phyloP scores from a whole-genome alignment of 2,888 invertebrate species.

The Eurytoma adleriae region DNA sequence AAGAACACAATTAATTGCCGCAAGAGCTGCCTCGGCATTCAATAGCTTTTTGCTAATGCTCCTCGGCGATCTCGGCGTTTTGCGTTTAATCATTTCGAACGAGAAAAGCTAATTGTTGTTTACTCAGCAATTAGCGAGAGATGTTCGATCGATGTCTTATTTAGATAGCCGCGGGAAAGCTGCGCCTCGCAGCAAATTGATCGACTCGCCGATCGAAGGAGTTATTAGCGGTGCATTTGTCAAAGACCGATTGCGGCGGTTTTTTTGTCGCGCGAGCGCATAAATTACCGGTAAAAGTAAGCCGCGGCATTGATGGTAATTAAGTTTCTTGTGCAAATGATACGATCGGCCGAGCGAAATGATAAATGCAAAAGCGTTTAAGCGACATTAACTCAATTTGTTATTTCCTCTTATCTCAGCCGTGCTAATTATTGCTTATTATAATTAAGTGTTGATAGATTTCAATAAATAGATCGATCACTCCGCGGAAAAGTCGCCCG shows the following conservation, averaged over 20 bases:
- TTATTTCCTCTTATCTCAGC: no score
- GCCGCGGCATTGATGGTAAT: neutral
- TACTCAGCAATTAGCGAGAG: neutral
- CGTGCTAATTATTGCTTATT: no score
- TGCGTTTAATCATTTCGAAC: neutral
- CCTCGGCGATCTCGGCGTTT: neutral
- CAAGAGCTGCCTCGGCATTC: no score
- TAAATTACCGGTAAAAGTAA: no score
- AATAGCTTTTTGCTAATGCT: no score
- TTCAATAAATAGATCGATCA: neutral
- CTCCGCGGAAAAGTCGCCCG: no score
- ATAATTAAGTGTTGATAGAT: neutral
- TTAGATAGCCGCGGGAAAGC: conserved; percentile 18
- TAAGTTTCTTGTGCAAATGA: conserved; percentile 7
- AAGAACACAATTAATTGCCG: no score
- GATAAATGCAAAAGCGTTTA: conserved; percentile 5
- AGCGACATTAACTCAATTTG: neutral
- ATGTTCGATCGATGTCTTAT: conserved; percentile 4
- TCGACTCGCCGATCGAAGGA: conserved; percentile 24
- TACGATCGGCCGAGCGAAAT: neutral
- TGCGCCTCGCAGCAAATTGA: conserved; percentile 5
- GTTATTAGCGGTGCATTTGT: conserved; percentile 12
- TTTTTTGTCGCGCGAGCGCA: no score
- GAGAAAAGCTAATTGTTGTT: conserved; percentile 6
- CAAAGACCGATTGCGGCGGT: neutral